Evolutionary conservation across 2,888 invertebrate genomes (phyloP).

Genomic region (Keiferia lycopersicella): DNA sequence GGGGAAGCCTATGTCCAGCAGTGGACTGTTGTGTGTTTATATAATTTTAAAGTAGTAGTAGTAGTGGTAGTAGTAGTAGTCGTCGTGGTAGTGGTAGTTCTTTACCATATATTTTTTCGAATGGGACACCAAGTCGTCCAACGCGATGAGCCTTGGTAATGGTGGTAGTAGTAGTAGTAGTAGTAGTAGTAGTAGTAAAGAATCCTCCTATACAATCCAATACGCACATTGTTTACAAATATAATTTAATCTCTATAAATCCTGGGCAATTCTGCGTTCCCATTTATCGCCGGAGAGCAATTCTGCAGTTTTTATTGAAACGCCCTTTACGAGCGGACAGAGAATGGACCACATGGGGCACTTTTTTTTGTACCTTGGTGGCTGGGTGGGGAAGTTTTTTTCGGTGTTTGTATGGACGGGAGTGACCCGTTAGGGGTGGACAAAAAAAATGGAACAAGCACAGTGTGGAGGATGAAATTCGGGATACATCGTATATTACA

Average conservation of each 20-base stretch:
- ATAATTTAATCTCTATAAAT: conserved; percentile 54
- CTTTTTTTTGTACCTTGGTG: conserved; percentile 5
- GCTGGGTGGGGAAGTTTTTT: conserved; percentile 1
- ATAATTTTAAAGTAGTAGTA: too few species aligned
- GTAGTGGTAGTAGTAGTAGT: too few species aligned
- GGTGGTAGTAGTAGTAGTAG: too few species aligned
- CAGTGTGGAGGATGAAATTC: neutral
- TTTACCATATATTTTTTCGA: too few species aligned
- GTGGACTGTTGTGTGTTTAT: too few species aligned
- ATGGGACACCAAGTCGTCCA: too few species aligned
- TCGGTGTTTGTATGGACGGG: neutral
- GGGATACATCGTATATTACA: too few species aligned
- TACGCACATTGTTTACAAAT: conserved; percentile 42
- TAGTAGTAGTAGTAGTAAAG: too few species aligned
- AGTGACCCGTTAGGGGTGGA: conserved; percentile 8
- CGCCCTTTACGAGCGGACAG: conserved; percentile 18
- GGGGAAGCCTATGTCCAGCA: too few species aligned
- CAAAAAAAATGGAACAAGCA: neutral
- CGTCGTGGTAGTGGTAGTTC: too few species aligned
- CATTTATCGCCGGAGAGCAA: conserved; percentile 60
- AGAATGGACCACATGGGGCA: conserved; percentile 46
- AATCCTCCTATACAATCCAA: conserved; percentile 29
- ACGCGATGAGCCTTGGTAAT: too few species aligned
- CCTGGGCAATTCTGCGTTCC: conserved; percentile 43
- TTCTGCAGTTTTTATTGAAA: conserved; percentile 35